Conservation (phyloP, 2,797 vertebrate genomes). For the Potorous gilbertii region DNA sequence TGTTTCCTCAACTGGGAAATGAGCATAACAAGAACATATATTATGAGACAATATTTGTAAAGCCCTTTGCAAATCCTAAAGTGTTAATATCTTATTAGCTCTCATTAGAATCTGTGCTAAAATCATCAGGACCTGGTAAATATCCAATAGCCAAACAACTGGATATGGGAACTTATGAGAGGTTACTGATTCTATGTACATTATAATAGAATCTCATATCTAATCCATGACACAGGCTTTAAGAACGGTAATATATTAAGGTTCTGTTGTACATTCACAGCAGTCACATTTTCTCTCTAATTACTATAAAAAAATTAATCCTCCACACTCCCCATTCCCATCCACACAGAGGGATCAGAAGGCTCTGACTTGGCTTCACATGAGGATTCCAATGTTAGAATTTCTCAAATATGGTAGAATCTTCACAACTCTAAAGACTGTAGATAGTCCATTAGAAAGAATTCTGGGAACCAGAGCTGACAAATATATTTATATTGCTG, state of each 20-base stretch:
- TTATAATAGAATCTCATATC: not conserved
- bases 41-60: not conserved
- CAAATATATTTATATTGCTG: not conserved
- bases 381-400: not conserved
- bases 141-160: not conserved
- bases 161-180: not conserved
- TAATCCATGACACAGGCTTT: not conserved
- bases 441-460: not conserved
- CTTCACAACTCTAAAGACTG: not conserved
- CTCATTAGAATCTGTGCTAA: not conserved
- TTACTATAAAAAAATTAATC: not conserved
- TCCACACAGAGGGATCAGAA: not conserved
- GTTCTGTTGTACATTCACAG: not conserved
- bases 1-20: not conserved
- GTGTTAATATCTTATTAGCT: not conserved
- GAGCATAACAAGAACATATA: not conserved
- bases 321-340: not conserved
- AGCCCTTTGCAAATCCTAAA: not conserved
- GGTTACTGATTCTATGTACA: not conserved
- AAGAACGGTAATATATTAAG: not conserved
- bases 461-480: not conserved
- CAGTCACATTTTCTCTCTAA: not conserved
- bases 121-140: not conserved
- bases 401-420: conserved; percentile 7
- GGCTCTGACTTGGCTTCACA: not conserved